Percentiles rank a stretch among this genome's conserved stretches.
These are phyloP conservation scores for Acrobasis repandana DNA, from an alignment of 2,888 invertebrate genomes.

Conservation along the genomic window DNA sequence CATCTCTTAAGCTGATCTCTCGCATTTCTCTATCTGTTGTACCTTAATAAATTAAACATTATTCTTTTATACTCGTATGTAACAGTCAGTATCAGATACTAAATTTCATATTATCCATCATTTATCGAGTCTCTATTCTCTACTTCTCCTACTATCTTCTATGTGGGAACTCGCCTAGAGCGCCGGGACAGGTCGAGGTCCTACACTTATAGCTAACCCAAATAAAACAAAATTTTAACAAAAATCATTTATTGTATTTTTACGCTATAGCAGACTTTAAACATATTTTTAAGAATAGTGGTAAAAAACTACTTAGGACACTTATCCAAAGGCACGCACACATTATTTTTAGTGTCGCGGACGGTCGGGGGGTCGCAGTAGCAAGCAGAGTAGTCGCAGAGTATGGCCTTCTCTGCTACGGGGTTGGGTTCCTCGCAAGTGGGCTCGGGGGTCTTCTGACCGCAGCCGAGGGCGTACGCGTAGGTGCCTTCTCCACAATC, in stretches of 20 bases:
- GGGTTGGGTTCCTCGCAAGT: constrained; percentile 57
- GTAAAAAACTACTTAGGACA: constrained; percentile 50
- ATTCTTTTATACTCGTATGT: too few species aligned
- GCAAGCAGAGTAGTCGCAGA: constrained; percentile 55
- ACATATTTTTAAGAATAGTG: neutral
- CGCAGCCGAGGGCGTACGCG: constrained; percentile 48
- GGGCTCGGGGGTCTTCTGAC: constrained; percentile 45
- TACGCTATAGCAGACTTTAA: neutral
- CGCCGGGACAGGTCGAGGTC: too few species aligned
- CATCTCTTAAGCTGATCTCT: too few species aligned
- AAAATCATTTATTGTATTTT: neutral
- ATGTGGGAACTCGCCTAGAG: too few species aligned
- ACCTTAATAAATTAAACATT: too few species aligned
- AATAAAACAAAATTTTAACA: too few species aligned
- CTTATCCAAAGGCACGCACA: constrained; percentile 49
- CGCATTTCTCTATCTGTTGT: too few species aligned
- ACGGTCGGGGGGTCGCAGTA: constrained; percentile 57
- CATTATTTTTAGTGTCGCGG: constrained; percentile 42
- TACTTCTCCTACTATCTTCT: too few species aligned
- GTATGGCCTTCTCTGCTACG: constrained; percentile 9
- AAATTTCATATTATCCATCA: too few species aligned
- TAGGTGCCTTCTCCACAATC: constrained; percentile 49
- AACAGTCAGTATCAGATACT: too few species aligned
- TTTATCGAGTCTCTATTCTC: too few species aligned
- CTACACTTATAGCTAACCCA: too few species aligned